Evolutionary conservation across 2,797 vertebrate genomes (phyloP).

Genomic region (Carcharodon carcharias): DNA sequence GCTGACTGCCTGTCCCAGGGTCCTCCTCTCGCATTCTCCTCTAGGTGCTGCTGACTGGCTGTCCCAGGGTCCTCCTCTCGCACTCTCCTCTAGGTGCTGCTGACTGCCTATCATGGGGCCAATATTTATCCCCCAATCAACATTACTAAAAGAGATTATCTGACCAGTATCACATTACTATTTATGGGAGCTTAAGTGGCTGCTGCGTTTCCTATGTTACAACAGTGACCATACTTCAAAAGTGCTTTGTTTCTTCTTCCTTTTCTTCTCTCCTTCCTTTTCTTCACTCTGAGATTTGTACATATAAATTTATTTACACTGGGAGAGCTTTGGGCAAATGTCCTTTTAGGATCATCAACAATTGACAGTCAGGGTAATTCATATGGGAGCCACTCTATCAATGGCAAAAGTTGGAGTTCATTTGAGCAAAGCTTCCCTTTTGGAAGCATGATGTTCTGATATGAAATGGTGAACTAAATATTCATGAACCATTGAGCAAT

Average conservation of each 20-base stretch:
- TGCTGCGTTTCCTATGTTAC: no score
- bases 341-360: neutral
- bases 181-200: neutral
- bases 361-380: neutral
- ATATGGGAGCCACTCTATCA: neutral
- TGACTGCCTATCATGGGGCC: neutral
- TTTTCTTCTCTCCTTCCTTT: neutral
- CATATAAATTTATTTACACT: neutral
- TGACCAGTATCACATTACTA: neutral
- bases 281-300: no score
- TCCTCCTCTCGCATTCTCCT: no score
- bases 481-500: neutral
- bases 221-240: no score
- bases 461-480: no score
- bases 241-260: no score
- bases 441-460: neutral
- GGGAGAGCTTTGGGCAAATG: neutral
- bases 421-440: neutral
- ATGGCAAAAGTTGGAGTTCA: neutral
- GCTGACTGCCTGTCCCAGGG: no score
- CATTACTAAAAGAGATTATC: neutral
- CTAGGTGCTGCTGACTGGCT: no score
- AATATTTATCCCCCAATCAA: neutral
- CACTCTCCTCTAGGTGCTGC: no score
- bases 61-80: no score